phyloP scores from a whole-genome alignment of 2,888 invertebrate genomes.

The Nasonia oneida region DNA sequence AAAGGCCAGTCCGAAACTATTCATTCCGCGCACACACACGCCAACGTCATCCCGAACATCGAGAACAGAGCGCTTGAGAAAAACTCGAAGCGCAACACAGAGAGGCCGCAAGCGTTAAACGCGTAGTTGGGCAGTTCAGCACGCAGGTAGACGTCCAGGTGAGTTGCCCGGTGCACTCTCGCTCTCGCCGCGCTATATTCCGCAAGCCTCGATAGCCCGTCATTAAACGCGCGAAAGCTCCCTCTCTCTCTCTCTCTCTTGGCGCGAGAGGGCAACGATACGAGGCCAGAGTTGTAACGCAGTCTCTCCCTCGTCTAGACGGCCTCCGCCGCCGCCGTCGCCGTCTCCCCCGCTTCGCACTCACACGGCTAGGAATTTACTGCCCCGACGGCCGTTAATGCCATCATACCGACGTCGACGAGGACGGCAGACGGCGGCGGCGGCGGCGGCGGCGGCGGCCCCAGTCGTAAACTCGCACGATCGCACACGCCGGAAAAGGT shows the following conservation, averaged over 20 bases:
- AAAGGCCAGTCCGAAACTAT: no score
- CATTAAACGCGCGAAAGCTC: conserved; percentile 69
- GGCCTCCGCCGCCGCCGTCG: conserved; percentile 39
- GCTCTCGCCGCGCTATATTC: not conserved
- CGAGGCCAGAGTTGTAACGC: conserved; percentile 74
- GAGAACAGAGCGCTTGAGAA: not conserved
- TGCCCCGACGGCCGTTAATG: conserved; percentile 76
- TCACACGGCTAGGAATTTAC: conserved; percentile 76
- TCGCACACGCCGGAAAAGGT: conserved; percentile 64
- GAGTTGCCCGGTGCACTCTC: conserved; percentile 64
- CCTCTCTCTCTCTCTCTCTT: conserved; percentile 23
- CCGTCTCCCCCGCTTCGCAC: conserved; percentile 66
- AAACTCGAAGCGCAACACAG: not conserved
- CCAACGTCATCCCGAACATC: not conserved
- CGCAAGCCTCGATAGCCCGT: conserved; percentile 69
- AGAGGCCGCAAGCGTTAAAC: not conserved
- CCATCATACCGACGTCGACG: conserved; percentile 73
- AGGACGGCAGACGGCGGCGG: conserved; percentile 63
- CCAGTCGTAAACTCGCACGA: conserved; percentile 73
- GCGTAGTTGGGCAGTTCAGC: conserved; percentile 49
- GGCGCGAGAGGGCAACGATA: conserved; percentile 67
- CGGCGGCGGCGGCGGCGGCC: conserved; percentile 54
- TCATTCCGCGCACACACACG: no score
- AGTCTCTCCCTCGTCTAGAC: conserved; percentile 77
- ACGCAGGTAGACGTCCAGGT: conserved; percentile 60